phyloP scores from a whole-genome alignment of 1,140 invertebrate species.

The Harpegnathos saltator region DNA sequence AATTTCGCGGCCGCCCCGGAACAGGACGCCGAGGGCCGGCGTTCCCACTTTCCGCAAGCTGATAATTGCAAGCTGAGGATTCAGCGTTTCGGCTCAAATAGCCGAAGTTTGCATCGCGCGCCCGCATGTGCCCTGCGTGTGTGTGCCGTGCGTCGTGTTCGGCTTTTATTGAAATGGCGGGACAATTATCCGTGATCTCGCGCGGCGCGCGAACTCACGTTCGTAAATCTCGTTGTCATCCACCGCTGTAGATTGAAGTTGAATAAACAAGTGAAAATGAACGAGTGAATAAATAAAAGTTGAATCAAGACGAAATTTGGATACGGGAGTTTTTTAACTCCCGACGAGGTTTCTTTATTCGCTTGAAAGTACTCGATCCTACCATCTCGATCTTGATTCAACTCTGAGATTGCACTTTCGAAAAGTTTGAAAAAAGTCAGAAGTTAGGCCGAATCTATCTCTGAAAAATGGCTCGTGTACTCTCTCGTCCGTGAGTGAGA shows the following conservation, averaged over 20 bases:
- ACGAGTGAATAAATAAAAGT: too few relatives aligned
- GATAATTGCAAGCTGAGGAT: constrained; percentile 72
- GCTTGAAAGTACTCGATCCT: too few relatives aligned
- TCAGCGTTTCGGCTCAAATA: constrained; percentile 59
- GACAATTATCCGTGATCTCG: too few relatives aligned
- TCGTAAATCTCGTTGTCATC: neutral
- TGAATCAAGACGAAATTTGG: too few relatives aligned
- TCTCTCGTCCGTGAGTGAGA: neutral
- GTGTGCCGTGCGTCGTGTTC: too few relatives aligned
- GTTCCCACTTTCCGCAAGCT: constrained; percentile 72
- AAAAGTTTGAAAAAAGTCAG: neutral
- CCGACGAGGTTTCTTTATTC: too few relatives aligned
- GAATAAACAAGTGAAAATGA: too few relatives aligned
- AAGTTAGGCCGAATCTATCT: neutral
- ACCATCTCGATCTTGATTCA: too few relatives aligned
- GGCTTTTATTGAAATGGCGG: constrained; percentile 5
- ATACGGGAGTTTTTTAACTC: too few relatives aligned
- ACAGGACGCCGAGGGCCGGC: constrained; percentile 48
- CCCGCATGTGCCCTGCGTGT: neutral
- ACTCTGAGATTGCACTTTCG: neutral
- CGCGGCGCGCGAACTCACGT: neutral
- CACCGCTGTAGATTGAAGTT: neutral
- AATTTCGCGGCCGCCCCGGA: constrained; percentile 69
- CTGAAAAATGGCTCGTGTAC: neutral
- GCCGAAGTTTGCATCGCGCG: constrained; percentile 48